Conservation (phyloP, 2,888 invertebrate genomes). For the Auanema freiburgensis region DNA sequence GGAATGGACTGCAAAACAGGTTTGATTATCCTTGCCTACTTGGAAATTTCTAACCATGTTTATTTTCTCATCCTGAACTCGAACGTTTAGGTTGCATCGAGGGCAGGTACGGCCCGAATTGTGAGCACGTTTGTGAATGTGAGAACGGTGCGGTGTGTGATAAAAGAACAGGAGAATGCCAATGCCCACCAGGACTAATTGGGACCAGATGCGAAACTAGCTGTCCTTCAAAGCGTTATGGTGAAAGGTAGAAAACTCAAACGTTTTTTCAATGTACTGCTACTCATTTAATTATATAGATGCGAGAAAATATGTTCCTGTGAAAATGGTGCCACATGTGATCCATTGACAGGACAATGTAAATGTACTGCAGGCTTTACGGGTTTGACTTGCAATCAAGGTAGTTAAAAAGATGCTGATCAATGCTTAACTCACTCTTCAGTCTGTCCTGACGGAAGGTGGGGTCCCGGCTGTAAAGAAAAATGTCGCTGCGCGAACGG, state of each 20-base stretch:
- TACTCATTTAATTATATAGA: no score
- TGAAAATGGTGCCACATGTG: constrained; percentile 61
- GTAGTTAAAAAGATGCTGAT: constrained; percentile 9
- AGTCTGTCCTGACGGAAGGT: constrained; percentile 57
- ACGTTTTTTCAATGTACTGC: no score
- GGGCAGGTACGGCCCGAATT: constrained; percentile 47
- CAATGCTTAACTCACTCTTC: constrained; percentile 1
- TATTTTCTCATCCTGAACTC: constrained; percentile 7
- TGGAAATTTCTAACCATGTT: neutral
- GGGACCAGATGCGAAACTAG: constrained; percentile 65
- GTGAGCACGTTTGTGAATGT: constrained; percentile 42
- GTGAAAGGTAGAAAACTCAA: constrained; percentile 43
- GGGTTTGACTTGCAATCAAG: constrained; percentile 46
- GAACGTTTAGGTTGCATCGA: constrained; percentile 39
- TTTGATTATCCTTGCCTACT: neutral
- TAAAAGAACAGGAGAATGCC: constrained; percentile 69
- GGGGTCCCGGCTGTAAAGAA: constrained; percentile 59
- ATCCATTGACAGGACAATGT: constrained; percentile 64
- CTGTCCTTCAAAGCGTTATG: constrained; percentile 54
- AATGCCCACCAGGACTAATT: constrained; percentile 71
- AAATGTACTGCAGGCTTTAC: constrained; percentile 69
- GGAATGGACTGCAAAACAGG: constrained; percentile 52
- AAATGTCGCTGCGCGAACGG: constrained; percentile 59
- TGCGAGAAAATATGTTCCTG: constrained; percentile 60
- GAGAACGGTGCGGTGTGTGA: constrained; percentile 47